Conservation (phyloP, 2,888 invertebrate species). For the Synergus laeviventris region DNA sequence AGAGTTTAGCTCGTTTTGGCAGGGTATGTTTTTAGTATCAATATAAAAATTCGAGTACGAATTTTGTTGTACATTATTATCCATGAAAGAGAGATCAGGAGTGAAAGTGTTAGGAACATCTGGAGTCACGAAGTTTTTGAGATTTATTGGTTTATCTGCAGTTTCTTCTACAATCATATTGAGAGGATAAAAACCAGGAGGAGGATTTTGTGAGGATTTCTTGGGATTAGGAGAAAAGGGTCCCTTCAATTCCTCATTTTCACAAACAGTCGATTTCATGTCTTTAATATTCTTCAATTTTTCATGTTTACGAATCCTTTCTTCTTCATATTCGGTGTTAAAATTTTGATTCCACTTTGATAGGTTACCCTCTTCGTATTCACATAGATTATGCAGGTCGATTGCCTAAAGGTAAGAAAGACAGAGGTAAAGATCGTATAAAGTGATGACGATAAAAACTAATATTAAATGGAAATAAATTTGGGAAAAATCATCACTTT, state of each 20-base stretch:
- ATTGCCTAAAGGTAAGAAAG: constrained; percentile 6
- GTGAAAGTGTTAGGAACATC: not conserved
- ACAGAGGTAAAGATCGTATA: not conserved
- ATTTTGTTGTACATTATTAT: not conserved
- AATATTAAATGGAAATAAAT: not conserved
- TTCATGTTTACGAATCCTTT: not conserved
- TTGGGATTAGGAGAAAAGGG: not conserved
- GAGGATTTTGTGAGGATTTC: constrained; percentile 8
- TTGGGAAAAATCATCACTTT: constrained; percentile 23
- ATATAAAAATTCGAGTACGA: not conserved
- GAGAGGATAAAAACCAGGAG: constrained; percentile 14
- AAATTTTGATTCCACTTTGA: not conserved
- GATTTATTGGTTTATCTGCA: not conserved
- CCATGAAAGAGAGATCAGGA: not conserved
- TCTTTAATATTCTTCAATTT: not conserved
- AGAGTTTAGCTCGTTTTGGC: not conserved
- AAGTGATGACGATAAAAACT: not conserved
- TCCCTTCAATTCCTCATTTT: not conserved
- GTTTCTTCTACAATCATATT: not conserved
- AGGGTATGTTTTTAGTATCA: not conserved
- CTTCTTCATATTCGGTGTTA: not conserved
- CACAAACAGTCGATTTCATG: not conserved
- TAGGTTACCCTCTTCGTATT: constrained; percentile 9
- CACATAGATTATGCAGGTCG: constrained; percentile 17
- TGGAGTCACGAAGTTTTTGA: too few relatives aligned